Percentiles rank a stretch among this genome's conserved stretches.
Evolutionary conservation across 1,140 invertebrate genomes (phyloP).

Genomic region (Eupristina koningsbergeri): DNA sequence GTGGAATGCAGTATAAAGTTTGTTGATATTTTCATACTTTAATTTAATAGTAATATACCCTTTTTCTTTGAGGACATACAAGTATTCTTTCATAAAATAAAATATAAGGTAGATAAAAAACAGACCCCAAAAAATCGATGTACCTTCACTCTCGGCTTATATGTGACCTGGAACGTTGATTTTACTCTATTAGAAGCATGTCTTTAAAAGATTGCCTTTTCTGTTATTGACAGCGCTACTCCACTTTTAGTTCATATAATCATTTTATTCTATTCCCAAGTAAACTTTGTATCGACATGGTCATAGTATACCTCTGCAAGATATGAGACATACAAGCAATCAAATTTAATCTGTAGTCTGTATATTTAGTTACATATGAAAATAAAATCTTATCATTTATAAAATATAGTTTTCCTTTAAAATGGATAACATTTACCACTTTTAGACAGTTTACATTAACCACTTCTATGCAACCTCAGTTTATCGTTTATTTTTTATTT

Average conservation of each 20-base stretch:
- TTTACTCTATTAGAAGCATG: slow-evolving; percentile 45
- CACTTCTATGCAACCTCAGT: no score
- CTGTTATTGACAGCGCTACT: slow-evolving; percentile 45
- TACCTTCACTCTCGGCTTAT: neutral
- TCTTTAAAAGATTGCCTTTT: slow-evolving; percentile 49
- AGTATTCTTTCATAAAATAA: neutral
- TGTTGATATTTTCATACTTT: neutral
- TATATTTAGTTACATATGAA: neutral
- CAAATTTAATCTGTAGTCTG: neutral
- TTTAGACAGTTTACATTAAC: no score
- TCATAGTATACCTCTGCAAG: neutral
- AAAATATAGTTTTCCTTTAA: neutral
- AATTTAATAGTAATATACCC: no score
- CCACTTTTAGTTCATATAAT: slow-evolving; percentile 35
- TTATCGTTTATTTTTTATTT: no score
- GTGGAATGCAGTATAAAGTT: no score
- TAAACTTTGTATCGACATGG: slow-evolving; percentile 9
- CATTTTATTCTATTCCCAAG: slow-evolving; percentile 39
- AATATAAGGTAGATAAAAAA: slow-evolving; percentile 1
- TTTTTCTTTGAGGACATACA: neutral
- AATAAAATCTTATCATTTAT: no score
- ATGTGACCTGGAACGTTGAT: slow-evolving; percentile 17
- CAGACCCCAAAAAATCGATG: slow-evolving; percentile 36
- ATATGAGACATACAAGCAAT: neutral
- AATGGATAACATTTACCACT: no score